These are phyloP conservation scores for Argyrosomus regius DNA, from an alignment of 2,797 vertebrate genomes.

Conservation along the genomic window DNA sequence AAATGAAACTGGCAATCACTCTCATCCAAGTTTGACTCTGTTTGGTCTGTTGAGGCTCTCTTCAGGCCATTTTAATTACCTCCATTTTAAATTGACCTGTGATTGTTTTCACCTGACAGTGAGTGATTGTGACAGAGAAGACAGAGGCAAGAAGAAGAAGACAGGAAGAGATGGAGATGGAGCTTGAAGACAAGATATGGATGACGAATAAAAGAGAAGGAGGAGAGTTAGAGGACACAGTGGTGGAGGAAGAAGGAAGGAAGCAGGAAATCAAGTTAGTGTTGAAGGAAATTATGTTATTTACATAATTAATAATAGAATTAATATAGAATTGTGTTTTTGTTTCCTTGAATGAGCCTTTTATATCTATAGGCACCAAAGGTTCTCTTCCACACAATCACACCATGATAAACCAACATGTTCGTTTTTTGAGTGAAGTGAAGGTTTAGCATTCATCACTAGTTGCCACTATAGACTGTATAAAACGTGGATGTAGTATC, in stretches of 20 bases:
- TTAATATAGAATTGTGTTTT: too few species aligned
- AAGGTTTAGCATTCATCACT: too few species aligned
- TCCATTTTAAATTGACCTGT: background rate
- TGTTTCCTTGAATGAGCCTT: too few species aligned
- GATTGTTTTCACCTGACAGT: background rate
- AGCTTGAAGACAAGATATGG: background rate
- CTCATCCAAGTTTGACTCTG: background rate
- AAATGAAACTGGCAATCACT: slow-evolving; percentile 4
- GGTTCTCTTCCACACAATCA: too few species aligned
- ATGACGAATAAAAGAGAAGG: background rate
- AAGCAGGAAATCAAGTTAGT: background rate
- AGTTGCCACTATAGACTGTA: too few species aligned
- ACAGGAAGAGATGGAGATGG: background rate
- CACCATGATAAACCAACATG: too few species aligned
- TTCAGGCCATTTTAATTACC: slow-evolving; percentile 5
- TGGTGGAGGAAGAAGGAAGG: too few species aligned
- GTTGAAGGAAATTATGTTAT: background rate
- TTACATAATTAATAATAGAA: background rate
- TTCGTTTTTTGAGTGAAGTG: too few species aligned
- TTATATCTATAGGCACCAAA: too few species aligned
- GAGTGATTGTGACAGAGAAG: background rate
- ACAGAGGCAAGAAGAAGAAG: background rate
- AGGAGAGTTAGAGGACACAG: background rate
- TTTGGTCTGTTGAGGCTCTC: background rate
- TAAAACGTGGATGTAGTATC: too few species aligned